Conservation (phyloP, 1,140 invertebrate species). For the Drosophila asahinai region DNA sequence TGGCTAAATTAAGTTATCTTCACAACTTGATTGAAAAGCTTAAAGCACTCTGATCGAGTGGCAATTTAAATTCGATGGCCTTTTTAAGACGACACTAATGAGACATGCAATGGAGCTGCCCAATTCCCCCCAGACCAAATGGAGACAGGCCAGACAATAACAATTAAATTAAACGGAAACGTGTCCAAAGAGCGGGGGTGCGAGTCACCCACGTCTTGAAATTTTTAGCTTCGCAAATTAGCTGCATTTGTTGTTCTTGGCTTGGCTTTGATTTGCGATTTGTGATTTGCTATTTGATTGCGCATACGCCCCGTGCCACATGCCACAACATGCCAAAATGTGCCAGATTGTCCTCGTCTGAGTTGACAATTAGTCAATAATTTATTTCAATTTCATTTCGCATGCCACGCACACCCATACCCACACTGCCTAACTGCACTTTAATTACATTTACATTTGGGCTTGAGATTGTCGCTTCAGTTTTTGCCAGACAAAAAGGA, state of each 20-base stretch:
- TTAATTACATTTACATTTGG: conserved; percentile 80
- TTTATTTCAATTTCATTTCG: conserved; percentile 82
- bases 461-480: conserved; percentile 41
- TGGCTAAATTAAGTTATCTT: conserved; percentile 1
- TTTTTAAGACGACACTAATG: conserved; percentile 54
- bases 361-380: conserved; percentile 83
- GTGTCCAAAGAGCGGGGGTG: conserved; percentile 22
- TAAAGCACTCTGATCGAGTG: background rate
- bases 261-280: conserved; percentile 35
- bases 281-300: conserved; percentile 51
- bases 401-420: conserved; percentile 62
- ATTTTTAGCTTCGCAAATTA: conserved; percentile 67
- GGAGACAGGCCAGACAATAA: conserved; percentile 41
- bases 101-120: conserved; percentile 56
- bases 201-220: conserved; percentile 3
- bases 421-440: conserved; percentile 64
- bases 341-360: conserved; percentile 57
- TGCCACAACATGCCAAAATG: conserved; percentile 11
- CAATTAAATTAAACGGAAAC: conserved; percentile 75
- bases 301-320: conserved; percentile 45
- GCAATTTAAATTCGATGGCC: conserved; percentile 41
- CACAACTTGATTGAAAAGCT: background rate
- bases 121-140: conserved; percentile 43
- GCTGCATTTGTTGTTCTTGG: conserved; percentile 52
- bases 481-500: conserved; percentile 57